Percentiles rank a stretch among this genome's conserved stretches.
phyloP scores from a whole-genome alignment of 2,797 vertebrate genomes.

The Melanotaenia pygmaea region DNA sequence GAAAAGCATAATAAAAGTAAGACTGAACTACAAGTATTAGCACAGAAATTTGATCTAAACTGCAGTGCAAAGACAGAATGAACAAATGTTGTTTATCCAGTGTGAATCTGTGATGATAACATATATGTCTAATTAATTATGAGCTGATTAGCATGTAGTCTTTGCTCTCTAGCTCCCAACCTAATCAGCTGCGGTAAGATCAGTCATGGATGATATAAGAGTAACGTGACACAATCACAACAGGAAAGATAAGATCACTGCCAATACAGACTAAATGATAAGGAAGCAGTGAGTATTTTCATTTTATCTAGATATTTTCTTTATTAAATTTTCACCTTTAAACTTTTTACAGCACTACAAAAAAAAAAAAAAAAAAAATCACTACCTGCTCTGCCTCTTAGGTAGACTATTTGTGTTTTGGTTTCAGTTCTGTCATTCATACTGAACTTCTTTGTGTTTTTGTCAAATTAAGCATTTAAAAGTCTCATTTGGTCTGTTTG shows the following conservation, averaged over 20 bases:
- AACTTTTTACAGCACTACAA: background rate
- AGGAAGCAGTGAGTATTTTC: slow-evolving; percentile 42
- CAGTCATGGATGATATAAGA: slow-evolving; percentile 14
- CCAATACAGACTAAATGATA: slow-evolving; percentile 38
- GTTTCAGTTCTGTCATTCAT: background rate
- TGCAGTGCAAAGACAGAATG: background rate
- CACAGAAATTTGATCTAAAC: background rate
- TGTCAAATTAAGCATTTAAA: background rate
- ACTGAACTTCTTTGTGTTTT: background rate
- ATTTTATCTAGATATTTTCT: slow-evolving; percentile 28
- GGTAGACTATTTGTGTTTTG: background rate
- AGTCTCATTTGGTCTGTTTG: background rate
- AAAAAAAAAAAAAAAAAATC: no score
- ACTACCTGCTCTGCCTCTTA: background rate
- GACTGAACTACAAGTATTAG: background rate
- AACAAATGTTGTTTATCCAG: slow-evolving; percentile 11
- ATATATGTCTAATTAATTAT: slow-evolving; percentile 42
- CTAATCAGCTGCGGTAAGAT: slow-evolving; percentile 33
- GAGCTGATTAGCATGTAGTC: slow-evolving; percentile 44
- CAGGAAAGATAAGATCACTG: slow-evolving; percentile 31
- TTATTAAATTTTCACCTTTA: background rate
- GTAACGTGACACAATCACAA: slow-evolving; percentile 27
- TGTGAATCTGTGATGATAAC: slow-evolving; percentile 23
- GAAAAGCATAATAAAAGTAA: background rate
- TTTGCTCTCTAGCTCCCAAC: slow-evolving; percentile 33